Conservation (phyloP, 2,113 vertebrate genomes). For the Ailuropoda melanoleuca region DNA sequence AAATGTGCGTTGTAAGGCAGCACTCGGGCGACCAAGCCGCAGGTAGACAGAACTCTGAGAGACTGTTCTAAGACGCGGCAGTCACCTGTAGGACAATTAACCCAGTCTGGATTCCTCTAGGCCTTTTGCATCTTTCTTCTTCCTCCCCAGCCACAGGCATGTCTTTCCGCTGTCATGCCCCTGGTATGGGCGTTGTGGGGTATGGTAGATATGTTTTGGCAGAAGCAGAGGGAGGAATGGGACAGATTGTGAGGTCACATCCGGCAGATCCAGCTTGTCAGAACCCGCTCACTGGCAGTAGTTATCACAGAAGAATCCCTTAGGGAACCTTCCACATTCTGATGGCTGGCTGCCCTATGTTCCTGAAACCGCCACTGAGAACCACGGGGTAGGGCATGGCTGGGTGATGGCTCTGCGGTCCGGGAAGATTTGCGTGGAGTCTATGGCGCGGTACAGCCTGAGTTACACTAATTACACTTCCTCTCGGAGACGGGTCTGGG, state of each 20-base stretch:
- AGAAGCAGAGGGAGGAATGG: not conserved
- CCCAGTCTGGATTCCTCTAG: not conserved
- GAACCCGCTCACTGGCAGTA: not conserved
- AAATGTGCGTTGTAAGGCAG: conserved; percentile 8
- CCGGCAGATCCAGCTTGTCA: not conserved
- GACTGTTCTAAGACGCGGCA: not conserved
- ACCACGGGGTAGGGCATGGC: not conserved
- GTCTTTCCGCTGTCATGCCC: not conserved
- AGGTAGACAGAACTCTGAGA: not conserved
- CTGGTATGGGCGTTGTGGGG: not conserved
- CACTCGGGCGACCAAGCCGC: not conserved
- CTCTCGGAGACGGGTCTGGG: not conserved
- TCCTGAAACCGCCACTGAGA: not conserved
- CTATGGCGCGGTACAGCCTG: not conserved
- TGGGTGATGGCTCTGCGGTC: not conserved
- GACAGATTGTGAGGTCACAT: not conserved
- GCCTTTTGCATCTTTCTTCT: not conserved
- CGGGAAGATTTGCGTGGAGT: not conserved
- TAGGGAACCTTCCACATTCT: not conserved
- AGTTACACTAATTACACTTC: not conserved
- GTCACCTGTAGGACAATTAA: not conserved
- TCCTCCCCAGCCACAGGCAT: not conserved
- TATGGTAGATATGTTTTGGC: not conserved
- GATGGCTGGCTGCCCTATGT: not conserved
- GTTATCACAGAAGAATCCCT: not conserved